Evolutionary conservation across 1,140 invertebrate genomes (phyloP), one percentile per base, ranked within the genome.

Genomic region (Adelges cooleyi): DNA sequence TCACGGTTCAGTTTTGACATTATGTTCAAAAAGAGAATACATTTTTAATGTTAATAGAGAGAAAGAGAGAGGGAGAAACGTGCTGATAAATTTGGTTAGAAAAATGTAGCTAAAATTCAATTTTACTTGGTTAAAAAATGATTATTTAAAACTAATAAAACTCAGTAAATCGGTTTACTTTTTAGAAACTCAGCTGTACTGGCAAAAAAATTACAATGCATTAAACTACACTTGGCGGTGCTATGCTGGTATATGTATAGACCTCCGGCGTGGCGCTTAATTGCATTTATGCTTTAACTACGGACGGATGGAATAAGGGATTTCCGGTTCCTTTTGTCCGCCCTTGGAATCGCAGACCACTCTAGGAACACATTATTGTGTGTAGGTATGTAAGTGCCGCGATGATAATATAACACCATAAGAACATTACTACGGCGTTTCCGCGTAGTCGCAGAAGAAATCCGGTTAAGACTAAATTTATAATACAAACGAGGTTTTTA

Each of bases 211-310:
- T 25, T 42, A 53, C 53, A 40, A 18, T 46, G 46, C 23, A 44
- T 59, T 29, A 44, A 33, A 33, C 29, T 11, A 33, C 29, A n/a
- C n/a, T n/a, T n/a, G n/a, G n/a, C n/a, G n/a, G n/a, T 33, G 11
- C 29, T 33, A 33, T 33, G 29, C 29, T 6, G 29, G 11, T 33
- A n/a, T n/a, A n/a, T n/a, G n/a, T n/a, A n/a, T n/a, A 25, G 15
- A 46, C 42, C 54, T 59, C 54, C 42, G 40, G 17, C 27, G 18
- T 25, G 40, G 17, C 27, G 18, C 40, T n/a, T 59, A 46, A 59
- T 59, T 59, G 25, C 42, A 33, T 59, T 29, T 42, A 42, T 59
- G 18, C 40, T 59, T 59, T 46, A 33, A 20, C 27, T 46, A 23
- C 27, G 11, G 17, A 2, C 11, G 1, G 44, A 59, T 29, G n/a